Percentiles rank a stretch among this genome's conserved stretches.
These are phyloP conservation scores for Coelopa pilipes DNA, from an alignment of 2,888 invertebrate species.

Conservation along the genomic window DNA sequence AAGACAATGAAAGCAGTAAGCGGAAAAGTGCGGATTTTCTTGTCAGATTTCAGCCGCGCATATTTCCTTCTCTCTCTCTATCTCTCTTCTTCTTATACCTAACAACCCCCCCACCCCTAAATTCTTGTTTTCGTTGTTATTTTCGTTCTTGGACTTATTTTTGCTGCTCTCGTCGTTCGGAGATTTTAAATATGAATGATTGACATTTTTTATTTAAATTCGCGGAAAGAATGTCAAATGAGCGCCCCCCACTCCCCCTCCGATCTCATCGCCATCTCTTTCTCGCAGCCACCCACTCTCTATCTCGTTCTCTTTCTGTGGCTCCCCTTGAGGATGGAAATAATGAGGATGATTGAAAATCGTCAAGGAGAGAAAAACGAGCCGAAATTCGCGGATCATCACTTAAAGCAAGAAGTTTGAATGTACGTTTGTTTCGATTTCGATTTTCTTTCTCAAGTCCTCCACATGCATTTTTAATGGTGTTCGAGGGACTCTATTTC, in stretches of 20 bases:
- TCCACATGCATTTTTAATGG: too few relatives aligned
- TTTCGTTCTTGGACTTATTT: not conserved
- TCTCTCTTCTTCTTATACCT: too few relatives aligned
- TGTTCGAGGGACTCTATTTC: too few relatives aligned
- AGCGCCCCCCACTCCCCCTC: not conserved
- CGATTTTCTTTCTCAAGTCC: too few relatives aligned
- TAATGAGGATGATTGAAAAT: constrained; percentile 13
- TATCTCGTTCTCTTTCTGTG: not conserved
- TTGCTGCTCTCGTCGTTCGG: not conserved
- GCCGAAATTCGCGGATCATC: not conserved
- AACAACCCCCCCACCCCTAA: too few relatives aligned
- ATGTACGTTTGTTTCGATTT: too few relatives aligned
- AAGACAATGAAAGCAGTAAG: constrained; percentile 27
- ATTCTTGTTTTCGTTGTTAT: not conserved
- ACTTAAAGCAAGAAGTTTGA: too few relatives aligned
- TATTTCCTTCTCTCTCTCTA: not conserved
- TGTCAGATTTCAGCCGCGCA: constrained; percentile 31
- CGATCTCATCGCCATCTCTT: not conserved
- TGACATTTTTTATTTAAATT: constrained; percentile 15
- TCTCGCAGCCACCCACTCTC: not conserved
- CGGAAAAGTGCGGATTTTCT: constrained; percentile 33
- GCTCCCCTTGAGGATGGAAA: not conserved
- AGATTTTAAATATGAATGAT: constrained; percentile 25
- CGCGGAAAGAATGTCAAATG: not conserved
- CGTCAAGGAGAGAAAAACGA: constrained; percentile 6